These are phyloP conservation scores for Campoplex capitator DNA, from an alignment of 2,888 invertebrate genomes.

Conservation along the genomic window DNA sequence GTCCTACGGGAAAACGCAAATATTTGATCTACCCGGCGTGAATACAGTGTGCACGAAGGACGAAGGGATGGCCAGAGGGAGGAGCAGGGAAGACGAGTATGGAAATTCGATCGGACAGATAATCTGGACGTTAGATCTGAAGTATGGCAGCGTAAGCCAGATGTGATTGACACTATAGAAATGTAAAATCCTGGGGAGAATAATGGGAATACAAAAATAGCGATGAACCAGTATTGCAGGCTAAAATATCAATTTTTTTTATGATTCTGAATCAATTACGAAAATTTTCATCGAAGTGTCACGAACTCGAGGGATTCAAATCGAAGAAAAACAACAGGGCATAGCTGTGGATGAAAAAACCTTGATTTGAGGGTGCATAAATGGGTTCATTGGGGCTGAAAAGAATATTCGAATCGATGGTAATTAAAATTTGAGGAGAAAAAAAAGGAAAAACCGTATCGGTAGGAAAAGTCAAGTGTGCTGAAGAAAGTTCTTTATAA, in stretches of 20 bases:
- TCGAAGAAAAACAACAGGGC: too few species aligned
- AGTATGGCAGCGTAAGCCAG: not conserved
- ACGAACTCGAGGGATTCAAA: too few species aligned
- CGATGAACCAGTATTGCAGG: not conserved
- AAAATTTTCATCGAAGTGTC: not conserved
- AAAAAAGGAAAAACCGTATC: not conserved
- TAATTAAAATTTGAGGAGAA: too few species aligned
- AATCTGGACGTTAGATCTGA: constrained; percentile 35
- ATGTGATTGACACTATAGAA: not conserved
- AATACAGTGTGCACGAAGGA: constrained; percentile 49
- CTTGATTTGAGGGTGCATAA: not conserved
- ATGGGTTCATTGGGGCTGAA: not conserved
- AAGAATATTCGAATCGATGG: not conserved
- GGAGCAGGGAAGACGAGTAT: constrained; percentile 31
- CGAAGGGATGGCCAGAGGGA: not conserved
- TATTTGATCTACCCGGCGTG: constrained; percentile 65
- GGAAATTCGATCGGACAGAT: constrained; percentile 68
- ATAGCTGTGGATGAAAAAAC: too few species aligned
- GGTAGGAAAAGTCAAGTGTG: not conserved
- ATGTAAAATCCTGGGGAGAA: not conserved
- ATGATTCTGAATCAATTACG: not conserved
- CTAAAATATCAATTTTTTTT: not conserved
- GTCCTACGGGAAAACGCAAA: constrained; percentile 63
- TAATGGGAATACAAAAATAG: not conserved
- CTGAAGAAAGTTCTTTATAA: not conserved